These are phyloP conservation scores for Acyrthosiphon pisum DNA, from an alignment of 1,140 invertebrate genomes.

Conservation along the genomic window DNA sequence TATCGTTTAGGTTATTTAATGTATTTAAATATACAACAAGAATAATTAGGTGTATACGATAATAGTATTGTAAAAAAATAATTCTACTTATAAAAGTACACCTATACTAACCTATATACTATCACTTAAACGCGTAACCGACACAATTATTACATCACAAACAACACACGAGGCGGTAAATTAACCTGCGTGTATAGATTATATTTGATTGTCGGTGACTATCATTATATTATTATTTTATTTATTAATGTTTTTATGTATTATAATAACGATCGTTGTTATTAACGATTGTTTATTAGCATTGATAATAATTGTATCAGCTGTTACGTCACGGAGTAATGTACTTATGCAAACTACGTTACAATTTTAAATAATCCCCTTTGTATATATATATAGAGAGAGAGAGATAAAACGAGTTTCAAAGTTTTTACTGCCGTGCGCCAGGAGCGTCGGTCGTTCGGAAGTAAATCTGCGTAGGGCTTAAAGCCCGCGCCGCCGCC, in stretches of 20 bases:
- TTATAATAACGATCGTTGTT: background rate
- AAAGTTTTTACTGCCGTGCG: constrained; percentile 41
- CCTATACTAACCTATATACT: background rate
- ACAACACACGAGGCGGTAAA: background rate
- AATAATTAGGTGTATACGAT: background rate
- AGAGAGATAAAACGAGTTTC: constrained; percentile 29
- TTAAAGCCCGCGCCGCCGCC: background rate
- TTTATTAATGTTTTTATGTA: background rate
- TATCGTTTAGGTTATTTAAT: background rate
- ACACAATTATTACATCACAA: background rate
- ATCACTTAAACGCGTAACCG: background rate
- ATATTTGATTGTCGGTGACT: background rate
- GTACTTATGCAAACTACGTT: constrained; percentile 40
- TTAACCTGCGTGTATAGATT: background rate
- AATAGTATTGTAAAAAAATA: background rate
- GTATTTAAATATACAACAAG: background rate
- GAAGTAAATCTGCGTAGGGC: constrained; percentile 37
- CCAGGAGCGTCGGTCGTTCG: constrained; percentile 36
- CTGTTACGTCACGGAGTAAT: constrained; percentile 10
- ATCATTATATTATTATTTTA: background rate
- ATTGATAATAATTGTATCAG: constrained; percentile 38
- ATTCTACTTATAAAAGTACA: background rate
- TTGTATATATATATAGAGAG: background rate
- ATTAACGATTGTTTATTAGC: constrained; percentile 38
- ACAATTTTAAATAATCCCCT: constrained; percentile 38